Conservation (phyloP, 2,797 vertebrate genomes). For the Notolabrus celidotus region DNA sequence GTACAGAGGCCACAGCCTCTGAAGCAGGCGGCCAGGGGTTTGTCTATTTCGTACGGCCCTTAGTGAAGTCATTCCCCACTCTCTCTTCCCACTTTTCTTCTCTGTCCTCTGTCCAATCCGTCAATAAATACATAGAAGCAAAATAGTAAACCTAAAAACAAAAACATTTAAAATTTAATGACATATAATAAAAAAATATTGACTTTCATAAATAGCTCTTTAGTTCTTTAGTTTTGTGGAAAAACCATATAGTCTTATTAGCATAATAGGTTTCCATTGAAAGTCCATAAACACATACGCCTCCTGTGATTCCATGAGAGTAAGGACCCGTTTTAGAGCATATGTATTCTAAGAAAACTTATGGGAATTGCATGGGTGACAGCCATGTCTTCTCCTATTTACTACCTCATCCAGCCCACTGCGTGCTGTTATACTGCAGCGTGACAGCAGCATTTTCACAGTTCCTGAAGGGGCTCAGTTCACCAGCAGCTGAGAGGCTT, state of each 20-base stretch:
- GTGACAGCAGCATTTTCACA: slow-evolving; percentile 59
- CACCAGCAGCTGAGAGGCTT: slow-evolving; percentile 47
- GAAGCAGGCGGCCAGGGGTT: too few species aligned
- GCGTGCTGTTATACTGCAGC: slow-evolving; percentile 37
- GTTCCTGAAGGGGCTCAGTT: slow-evolving; percentile 58
- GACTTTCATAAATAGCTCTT: too few species aligned
- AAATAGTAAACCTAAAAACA: too few species aligned
- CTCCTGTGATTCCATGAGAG: not conserved
- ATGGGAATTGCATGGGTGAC: slow-evolving; percentile 47
- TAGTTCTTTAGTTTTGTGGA: not conserved
- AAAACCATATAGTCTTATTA: not conserved
- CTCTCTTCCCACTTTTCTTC: too few species aligned
- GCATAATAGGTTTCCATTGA: not conserved
- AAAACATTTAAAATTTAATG: too few species aligned
- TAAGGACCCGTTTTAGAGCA: slow-evolving; percentile 12
- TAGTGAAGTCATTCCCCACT: too few species aligned
- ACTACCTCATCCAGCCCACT: slow-evolving; percentile 26
- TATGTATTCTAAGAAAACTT: slow-evolving; percentile 36
- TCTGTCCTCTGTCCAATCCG: too few species aligned
- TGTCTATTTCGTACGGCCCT: too few species aligned
- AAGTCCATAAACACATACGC: not conserved
- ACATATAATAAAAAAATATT: too few species aligned
- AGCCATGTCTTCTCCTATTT: slow-evolving; percentile 59
- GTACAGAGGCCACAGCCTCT: too few species aligned
- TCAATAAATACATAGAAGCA: too few species aligned